These are phyloP conservation scores for Erebia epiphron DNA, from an alignment of 2,888 invertebrate species.

Conservation along the genomic window DNA sequence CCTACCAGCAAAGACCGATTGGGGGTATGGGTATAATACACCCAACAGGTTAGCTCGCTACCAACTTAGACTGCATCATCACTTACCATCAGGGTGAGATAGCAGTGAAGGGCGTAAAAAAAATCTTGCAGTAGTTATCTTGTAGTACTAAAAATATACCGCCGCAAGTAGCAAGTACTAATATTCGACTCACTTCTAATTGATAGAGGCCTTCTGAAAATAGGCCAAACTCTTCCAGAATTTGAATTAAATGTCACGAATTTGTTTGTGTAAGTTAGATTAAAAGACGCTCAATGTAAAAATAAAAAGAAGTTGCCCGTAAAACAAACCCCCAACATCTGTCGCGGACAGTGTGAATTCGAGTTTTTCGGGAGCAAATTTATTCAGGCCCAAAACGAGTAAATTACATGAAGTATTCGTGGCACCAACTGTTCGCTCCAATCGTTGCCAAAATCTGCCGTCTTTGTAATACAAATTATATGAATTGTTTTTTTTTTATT, in stretches of 20 bases:
- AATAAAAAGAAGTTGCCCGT: conserved; percentile 16
- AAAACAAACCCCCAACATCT: conserved; percentile 59
- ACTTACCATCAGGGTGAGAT: no score
- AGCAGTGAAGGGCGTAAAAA: no score
- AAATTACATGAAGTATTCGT: conserved; percentile 75
- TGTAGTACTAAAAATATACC: no score
- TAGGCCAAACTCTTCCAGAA: no score
- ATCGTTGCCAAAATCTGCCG: conserved; percentile 8
- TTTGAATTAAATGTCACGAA: not conserved
- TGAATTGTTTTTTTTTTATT: not conserved
- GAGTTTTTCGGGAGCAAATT: conserved; percentile 56
- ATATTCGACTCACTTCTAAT: no score
- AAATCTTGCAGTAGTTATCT: no score
- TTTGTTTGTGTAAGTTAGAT: conserved; percentile 10
- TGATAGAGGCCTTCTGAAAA: no score
- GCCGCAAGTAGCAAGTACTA: no score
- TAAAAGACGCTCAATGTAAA: conserved; percentile 15
- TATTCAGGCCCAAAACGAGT: conserved; percentile 72
- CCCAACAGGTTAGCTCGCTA: no score
- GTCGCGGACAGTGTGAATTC: conserved; percentile 53
- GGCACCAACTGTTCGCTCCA: conserved; percentile 55
- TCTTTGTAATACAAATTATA: conserved; percentile 45
- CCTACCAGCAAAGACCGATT: no score
- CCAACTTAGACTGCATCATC: no score
- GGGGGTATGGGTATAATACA: no score